Evolutionary conservation across 2,888 invertebrate species (phyloP).

Genomic region (Phortica magna): DNA sequence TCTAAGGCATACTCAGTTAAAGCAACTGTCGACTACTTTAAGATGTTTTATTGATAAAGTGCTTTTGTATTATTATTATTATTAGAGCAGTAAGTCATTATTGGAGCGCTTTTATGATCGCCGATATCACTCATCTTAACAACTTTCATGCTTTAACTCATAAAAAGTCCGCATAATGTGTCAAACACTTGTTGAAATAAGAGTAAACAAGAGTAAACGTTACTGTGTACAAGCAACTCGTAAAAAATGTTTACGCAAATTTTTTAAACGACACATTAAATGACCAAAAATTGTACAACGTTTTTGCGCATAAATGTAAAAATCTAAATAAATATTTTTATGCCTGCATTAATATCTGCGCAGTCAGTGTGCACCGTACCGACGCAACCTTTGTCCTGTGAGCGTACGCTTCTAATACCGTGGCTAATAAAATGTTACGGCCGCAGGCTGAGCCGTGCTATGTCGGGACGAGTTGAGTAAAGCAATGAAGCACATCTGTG

Average conservation of each 20-base stretch:
- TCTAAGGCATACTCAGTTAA: not conserved
- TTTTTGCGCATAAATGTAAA: slow-evolving; percentile 57
- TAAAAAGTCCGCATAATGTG: slow-evolving; percentile 60
- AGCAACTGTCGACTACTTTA: not conserved
- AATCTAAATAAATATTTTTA: slow-evolving; percentile 62
- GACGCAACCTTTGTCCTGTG: not conserved
- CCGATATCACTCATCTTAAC: slow-evolving; percentile 11
- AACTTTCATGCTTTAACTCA: slow-evolving; percentile 49
- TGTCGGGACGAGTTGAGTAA: not conserved
- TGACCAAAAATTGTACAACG: slow-evolving; percentile 63
- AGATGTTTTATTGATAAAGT: not conserved
- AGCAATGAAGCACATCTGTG: slow-evolving; percentile 72
- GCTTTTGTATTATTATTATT: not conserved
- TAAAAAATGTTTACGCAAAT: slow-evolving; percentile 37
- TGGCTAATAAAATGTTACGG: slow-evolving; percentile 73
- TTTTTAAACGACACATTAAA: slow-evolving; percentile 70
- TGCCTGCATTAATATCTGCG: slow-evolving; percentile 71
- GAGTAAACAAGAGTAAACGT: not conserved
- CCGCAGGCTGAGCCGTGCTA: slow-evolving; percentile 52
- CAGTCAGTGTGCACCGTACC: slow-evolving; percentile 17
- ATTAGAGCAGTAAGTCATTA: not conserved
- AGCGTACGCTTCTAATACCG: slow-evolving; percentile 65
- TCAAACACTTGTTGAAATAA: slow-evolving; percentile 62
- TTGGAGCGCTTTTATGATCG: not conserved
- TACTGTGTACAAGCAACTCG: not conserved